phyloP scores from a whole-genome alignment of 2,888 invertebrate species.

The Drosophila phalerata region DNA sequence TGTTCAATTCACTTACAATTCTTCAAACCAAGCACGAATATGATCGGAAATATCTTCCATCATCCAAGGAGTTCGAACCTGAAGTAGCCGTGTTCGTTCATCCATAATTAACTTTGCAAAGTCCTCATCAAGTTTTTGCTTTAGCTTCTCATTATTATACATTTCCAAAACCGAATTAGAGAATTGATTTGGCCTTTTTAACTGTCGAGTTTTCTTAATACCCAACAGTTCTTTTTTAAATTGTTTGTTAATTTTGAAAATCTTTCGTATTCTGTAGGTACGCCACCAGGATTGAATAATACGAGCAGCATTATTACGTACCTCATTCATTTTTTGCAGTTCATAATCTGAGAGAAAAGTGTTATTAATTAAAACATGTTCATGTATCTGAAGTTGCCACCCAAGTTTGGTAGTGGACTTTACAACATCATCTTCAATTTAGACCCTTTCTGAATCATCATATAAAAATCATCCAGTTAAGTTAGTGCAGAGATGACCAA shows the following conservation, averaged over 20 bases:
- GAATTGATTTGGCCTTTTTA: slow-evolving; percentile 46
- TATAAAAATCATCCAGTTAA: no score
- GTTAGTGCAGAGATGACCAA: no score
- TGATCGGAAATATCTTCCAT: slow-evolving; percentile 91
- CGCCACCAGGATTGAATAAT: slow-evolving; percentile 79
- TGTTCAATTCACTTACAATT: slow-evolving; percentile 86
- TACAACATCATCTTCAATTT: no score
- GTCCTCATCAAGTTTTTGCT: slow-evolving; percentile 64
- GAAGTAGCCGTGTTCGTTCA: slow-evolving; percentile 86
- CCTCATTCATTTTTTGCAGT: slow-evolving; percentile 1
- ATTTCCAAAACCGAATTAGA: slow-evolving; percentile 62
- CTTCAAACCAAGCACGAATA: slow-evolving; percentile 90
- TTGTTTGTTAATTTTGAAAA: slow-evolving; percentile 49
- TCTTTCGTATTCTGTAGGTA: slow-evolving; percentile 65
- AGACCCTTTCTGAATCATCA: no score
- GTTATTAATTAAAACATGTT: background rate
- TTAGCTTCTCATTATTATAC: slow-evolving; percentile 70
- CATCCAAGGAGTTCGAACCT: slow-evolving; percentile 86
- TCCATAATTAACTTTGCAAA: slow-evolving; percentile 84
- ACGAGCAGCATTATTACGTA: slow-evolving; percentile 63
- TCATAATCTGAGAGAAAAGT: slow-evolving; percentile 41
- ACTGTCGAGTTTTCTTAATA: slow-evolving; percentile 58
- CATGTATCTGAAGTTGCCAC: background rate
- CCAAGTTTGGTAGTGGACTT: background rate
- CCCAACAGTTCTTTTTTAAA: slow-evolving; percentile 71